Evolutionary conservation across 2,888 invertebrate genomes (phyloP), one percentile per base, ranked within the genome.

Genomic region (Meiosimyza decipiens): DNA sequence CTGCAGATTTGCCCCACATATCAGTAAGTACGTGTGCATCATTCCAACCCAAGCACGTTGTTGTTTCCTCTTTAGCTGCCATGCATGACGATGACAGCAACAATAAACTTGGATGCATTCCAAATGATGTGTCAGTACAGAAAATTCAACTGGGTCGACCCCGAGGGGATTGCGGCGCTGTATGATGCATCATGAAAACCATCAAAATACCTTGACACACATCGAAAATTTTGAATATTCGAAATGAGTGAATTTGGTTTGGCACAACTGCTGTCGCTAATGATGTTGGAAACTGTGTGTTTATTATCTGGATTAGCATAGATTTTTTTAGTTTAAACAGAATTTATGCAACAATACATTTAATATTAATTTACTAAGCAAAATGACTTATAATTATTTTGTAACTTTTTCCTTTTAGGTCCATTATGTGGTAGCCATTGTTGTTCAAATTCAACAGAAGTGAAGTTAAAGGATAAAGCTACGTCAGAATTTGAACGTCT

Each of bases 401-500:
- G 2, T 4, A 3, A 28, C 28, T 55, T 47, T 73, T 47, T 68
- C 13, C 40, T 82, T 85, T 3, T 81, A 87, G 87, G 87, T 80
- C 80, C 83, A 76, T 80, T 85, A 74, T 87, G 87, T 71, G 84
- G 86, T 28, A 87, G 87, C 69, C 83, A 83, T 77, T 87, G 87
- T 66, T 87, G 87, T 80, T 82, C 83, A 71, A 86, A 86, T 78
- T 78, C 82, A 77, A 87, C 87, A 15, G 87, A 87, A 79, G 77
- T 78, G 75, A 84, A 87, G 73, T 79, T 87, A 75, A 82, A 83
- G 73, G 80, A 83, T 74, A 86, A 84, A 77, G 84, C 87, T 54
- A 82, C 85, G 59, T 79, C 80, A 54, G 84, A 91, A 80, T 93
- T 94, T 80, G 92, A 92, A 81, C 89, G 89, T 76, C 88, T 93